Base-by-base conservation (phyloP, 2,888 invertebrate genomes). In the Epinotia brunnichana region DNA sequence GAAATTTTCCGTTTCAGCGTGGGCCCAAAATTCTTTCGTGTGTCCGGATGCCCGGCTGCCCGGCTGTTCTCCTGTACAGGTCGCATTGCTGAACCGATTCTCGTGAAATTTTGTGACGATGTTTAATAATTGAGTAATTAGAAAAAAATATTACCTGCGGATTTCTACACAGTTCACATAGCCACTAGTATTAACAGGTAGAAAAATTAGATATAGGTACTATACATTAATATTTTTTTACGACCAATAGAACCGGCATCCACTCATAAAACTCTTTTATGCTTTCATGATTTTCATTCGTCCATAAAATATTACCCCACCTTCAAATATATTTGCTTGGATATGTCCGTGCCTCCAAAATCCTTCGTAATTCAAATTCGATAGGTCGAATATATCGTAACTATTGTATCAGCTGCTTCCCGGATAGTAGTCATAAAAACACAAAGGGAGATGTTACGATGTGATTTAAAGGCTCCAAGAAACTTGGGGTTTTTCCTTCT, bases 341-440 rank as follows among this genome's bases (percentile, higher is more conserved):
- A 39, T 61, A 72, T 48, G 56, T 54, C 60, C 24, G 53, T 19
- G 44, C 24, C 35, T 59, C 24, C 62, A 48, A 51, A 62, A 61
- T 29, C 21, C 44, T 57, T 41, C 63, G 48, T 59, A 19, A 73
- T 69, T 69, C 73, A 63, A 73, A 73, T 73, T 63, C 62, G 69
- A 69, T 73, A 63, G 73, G 73, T 57, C 57, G 69, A 69, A 73
- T 72, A 72, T 72, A 72, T 59, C 69, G 57, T 76, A 72, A 74
- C 70, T 74, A 71, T 73, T 73, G 73, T 75, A 76, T 81, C 76
- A 78, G 77, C 77, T 74, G 76, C 74, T 75, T 74, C 76, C 60
- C 74, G 67, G 73, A 53, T 75, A 74, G 70, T 67, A 77, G 78
- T 78, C 78, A 80, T 82, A 82, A 82, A 81, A 81, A 76, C 71